Evolutionary conservation across 1,140 invertebrate species (phyloP).

Genomic region (Drosophila ironensis): DNA sequence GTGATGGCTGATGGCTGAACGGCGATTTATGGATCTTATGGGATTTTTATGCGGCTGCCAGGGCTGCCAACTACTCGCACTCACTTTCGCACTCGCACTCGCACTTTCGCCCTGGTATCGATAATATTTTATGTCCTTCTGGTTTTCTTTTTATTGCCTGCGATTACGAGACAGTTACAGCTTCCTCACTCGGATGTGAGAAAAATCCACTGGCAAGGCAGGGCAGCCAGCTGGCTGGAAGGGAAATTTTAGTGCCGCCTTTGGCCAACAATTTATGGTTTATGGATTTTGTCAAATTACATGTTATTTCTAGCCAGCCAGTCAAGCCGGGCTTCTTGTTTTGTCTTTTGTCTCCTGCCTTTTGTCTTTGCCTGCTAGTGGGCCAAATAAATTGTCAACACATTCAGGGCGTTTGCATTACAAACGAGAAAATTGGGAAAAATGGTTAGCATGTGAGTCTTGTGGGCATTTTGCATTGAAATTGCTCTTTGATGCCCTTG

Average conservation of each 20-base stretch:
- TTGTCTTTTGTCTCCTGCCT: slow-evolving; percentile 19
- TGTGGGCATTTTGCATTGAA: slow-evolving; percentile 63
- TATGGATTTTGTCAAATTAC: slow-evolving; percentile 79
- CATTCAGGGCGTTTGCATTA: slow-evolving; percentile 43
- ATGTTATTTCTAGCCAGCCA: too few species aligned
- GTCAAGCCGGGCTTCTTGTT: neutral
- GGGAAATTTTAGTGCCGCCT: slow-evolving; percentile 57
- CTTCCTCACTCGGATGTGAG: slow-evolving; percentile 21
- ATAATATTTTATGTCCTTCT: slow-evolving; percentile 71
- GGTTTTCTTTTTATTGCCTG: slow-evolving; percentile 58
- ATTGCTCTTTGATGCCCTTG: slow-evolving; percentile 66
- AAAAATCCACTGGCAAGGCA: slow-evolving; percentile 56
- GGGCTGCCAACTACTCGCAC: slow-evolving; percentile 39
- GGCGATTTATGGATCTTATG: slow-evolving; percentile 68
- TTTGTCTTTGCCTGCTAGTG: slow-evolving; percentile 51
- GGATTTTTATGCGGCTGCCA: slow-evolving; percentile 51
- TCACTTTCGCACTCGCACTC: too few species aligned
- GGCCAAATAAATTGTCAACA: slow-evolving; percentile 70
- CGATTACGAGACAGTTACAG: slow-evolving; percentile 61
- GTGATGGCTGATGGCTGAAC: slow-evolving; percentile 46
- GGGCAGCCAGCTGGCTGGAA: too few species aligned
- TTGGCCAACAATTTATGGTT: slow-evolving; percentile 69
- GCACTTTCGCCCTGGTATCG: slow-evolving; percentile 44
- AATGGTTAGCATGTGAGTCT: slow-evolving; percentile 36
- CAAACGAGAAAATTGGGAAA: neutral